These are phyloP conservation scores for Neolamprologus longior DNA, from an alignment of 2,113 vertebrate species.

Conservation along the genomic window DNA sequence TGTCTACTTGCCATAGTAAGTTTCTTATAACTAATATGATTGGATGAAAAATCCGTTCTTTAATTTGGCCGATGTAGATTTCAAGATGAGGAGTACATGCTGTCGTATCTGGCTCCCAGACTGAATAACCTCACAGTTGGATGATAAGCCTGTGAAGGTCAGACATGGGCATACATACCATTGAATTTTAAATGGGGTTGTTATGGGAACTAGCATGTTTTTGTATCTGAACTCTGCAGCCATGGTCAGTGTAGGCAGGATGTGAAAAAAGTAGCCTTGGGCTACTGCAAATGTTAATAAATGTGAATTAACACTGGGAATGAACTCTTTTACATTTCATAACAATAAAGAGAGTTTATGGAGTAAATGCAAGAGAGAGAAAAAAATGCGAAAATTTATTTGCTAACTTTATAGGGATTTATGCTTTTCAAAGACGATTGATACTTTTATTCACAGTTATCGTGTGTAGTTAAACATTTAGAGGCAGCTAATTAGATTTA, in stretches of 20 bases:
- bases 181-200: constrained; percentile 43
- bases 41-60: not conserved
- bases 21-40: not conserved
- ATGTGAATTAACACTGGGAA: not conserved
- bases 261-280: not conserved
- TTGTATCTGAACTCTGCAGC: not conserved
- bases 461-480: not conserved
- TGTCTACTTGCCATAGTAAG: not conserved
- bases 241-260: not conserved
- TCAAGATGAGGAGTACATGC: not conserved
- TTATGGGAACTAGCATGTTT: constrained; percentile 27
- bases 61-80: not conserved
- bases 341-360: not conserved
- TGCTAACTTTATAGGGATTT: not conserved
- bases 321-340: not conserved
- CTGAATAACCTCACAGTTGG: constrained; percentile 1
- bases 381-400: not conserved
- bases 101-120: not conserved
- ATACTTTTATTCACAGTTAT: not conserved
- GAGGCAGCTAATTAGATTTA: not conserved
- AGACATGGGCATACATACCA: not conserved
- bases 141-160: constrained; percentile 29
- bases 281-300: not conserved
- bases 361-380: not conserved
- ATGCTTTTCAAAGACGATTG: not conserved